These are phyloP conservation scores for Drosophila orosa DNA, from an alignment of 1,140 invertebrate species.

Conservation along the genomic window DNA sequence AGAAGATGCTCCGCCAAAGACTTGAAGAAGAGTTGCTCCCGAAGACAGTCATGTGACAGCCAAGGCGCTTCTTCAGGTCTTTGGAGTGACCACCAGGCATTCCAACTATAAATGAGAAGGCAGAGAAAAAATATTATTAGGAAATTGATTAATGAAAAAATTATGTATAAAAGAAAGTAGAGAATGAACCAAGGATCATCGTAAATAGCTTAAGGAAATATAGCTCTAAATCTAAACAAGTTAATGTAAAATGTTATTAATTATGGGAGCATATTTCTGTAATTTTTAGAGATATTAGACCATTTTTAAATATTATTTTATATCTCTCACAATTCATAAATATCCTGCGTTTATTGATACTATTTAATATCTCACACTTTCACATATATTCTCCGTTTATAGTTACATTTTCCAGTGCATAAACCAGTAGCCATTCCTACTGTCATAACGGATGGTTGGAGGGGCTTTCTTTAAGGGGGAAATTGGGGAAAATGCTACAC, in stretches of 20 bases:
- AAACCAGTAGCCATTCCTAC: constrained; percentile 15
- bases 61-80: constrained; percentile 28
- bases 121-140: not conserved
- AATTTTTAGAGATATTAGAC: too few species aligned
- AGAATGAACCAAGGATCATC: fast-evolving
- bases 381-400: not conserved
- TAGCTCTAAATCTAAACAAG: fast-evolving
- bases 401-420: constrained; percentile 7
- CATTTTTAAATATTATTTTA: not conserved
- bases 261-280: not conserved
- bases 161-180: not conserved
- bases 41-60: constrained; percentile 51
- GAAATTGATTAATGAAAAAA: not conserved
- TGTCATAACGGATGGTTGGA: constrained; percentile 22
- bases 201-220: not conserved
- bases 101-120: not conserved
- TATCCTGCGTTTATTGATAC: too few species aligned
- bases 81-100: constrained; percentile 35
- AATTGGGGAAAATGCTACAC: constrained; percentile 4
- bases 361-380: not conserved
- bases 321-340: not conserved
- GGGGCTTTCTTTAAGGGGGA: not conserved
- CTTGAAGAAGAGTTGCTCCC: constrained; percentile 36
- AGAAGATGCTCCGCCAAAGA: constrained; percentile 2
- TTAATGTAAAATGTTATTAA: not conserved